phyloP scores from a whole-genome alignment of 2,113 vertebrate genomes.

The Alaudala cheleensis region DNA sequence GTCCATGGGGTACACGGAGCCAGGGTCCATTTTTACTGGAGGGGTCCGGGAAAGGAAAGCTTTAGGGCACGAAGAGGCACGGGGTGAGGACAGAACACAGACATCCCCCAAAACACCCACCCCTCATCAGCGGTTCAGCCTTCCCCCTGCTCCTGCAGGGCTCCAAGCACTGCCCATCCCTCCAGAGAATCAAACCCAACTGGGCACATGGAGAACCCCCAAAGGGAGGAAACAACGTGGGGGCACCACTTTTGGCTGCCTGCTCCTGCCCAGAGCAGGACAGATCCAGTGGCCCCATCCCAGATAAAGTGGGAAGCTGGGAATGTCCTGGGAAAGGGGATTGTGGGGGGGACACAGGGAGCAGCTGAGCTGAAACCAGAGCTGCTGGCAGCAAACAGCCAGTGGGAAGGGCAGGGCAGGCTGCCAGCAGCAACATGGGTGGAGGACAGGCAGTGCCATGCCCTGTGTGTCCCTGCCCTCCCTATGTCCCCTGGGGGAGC shows the following conservation, averaged over 20 bases:
- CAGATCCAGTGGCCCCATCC: neutral
- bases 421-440: neutral
- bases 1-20: conserved; percentile 74
- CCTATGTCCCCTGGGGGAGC: neutral
- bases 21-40: conserved; percentile 73
- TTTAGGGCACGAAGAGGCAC: neutral
- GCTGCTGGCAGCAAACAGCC: neutral
- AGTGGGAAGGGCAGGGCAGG: neutral
- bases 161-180: fast-evolving
- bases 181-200: neutral
- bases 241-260: neutral
- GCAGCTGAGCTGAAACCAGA: conserved; percentile 13
- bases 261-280: neutral
- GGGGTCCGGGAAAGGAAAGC: conserved; percentile 45
- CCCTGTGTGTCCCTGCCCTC: neutral
- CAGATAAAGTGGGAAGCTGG: neutral
- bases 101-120: fast-evolving
- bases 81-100: neutral
- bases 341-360: neutral
- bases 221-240: fast-evolving
- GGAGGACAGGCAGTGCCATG: neutral
- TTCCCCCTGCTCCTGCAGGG: fast-evolving
- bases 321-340: neutral
- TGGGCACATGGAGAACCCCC: neutral
- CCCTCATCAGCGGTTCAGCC: fast-evolving